Evolutionary conservation across 2,888 invertebrate species (phyloP).

Genomic region (Rhopalosiphum nymphaeae): DNA sequence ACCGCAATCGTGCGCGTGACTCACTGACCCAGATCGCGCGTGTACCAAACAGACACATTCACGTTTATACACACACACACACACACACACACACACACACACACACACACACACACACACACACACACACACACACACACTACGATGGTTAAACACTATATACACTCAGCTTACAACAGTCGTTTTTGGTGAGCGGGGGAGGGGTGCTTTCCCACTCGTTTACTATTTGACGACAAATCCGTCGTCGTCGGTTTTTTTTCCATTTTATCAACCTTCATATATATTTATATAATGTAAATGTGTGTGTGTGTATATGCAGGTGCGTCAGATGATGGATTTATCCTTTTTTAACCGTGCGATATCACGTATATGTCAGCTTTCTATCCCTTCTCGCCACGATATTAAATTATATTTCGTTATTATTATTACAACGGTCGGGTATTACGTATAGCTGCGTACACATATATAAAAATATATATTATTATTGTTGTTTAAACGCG

Average conservation of each 20-base stretch:
- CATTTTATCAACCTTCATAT: background rate
- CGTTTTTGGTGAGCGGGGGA: background rate
- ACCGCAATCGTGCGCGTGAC: conserved; percentile 60
- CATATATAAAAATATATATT: background rate
- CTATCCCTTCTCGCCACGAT: background rate
- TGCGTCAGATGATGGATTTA: background rate
- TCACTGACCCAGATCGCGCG: conserved; percentile 63
- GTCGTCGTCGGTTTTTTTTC: background rate
- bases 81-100: background rate
- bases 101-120: background rate
- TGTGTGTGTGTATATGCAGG: background rate
- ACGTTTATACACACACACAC: too few relatives aligned
- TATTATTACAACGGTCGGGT: background rate
- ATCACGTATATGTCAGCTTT: background rate
- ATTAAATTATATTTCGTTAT: background rate
- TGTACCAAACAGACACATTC: conserved; percentile 4
- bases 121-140: background rate
- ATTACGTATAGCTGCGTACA: background rate
- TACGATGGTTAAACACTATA: background rate
- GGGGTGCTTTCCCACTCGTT: background rate
- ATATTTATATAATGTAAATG: background rate
- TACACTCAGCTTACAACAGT: background rate
- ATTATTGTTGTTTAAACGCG: background rate
- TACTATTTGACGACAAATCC: background rate
- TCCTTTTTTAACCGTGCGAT: background rate